A percentile compares a stretch with the other conserved stretches of the same genome.
These are phyloP conservation scores for Aurelia aurita complex sp. Pacific DNA, from an alignment of 30 jellyfish, hydroid and myxozoan species.

Conservation along the genomic window DNA sequence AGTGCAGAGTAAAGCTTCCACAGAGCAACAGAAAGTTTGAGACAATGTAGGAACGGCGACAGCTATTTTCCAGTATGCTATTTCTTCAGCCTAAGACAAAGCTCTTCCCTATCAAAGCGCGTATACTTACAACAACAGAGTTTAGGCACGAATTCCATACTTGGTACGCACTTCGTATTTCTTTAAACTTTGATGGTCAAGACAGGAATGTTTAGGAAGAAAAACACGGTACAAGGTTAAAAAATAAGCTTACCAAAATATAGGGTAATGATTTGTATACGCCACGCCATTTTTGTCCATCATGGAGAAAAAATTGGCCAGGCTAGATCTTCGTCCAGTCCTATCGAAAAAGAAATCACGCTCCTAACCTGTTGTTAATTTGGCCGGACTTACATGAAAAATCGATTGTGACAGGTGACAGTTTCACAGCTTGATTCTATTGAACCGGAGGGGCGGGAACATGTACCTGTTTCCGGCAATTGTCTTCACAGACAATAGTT, in stretches of 20 bases:
- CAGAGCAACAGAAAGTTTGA: too few species aligned
- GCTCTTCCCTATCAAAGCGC: too few species aligned
- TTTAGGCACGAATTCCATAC: too few species aligned
- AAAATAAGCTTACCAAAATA: slow-evolving; percentile 19
- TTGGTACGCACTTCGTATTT: too few species aligned
- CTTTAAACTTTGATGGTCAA: too few species aligned
- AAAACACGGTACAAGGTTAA: too few species aligned
- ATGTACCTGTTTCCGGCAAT: slow-evolving; percentile 46
- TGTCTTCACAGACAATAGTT: not conserved
- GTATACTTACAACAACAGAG: too few species aligned
- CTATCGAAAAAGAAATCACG: slow-evolving; percentile 17
- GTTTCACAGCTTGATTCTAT: slow-evolving; percentile 52
- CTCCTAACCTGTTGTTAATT: not conserved
- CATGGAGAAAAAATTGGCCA: slow-evolving; percentile 13
- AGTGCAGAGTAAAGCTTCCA: too few species aligned
- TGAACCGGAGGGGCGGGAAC: slow-evolving; percentile 48
- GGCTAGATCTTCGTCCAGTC: not conserved
- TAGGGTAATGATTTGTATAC: slow-evolving; percentile 7
- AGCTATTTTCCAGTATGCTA: too few species aligned
- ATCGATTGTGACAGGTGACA: slow-evolving; percentile 52
- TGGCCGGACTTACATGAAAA: slow-evolving; percentile 16
- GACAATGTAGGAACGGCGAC: too few species aligned
- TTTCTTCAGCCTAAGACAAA: too few species aligned
- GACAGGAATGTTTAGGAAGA: too few species aligned
- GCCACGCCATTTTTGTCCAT: slow-evolving; percentile 44